These are phyloP conservation scores for Chloropsis cyanopogon DNA, from an alignment of 2,113 vertebrate species.

Conservation along the genomic window DNA sequence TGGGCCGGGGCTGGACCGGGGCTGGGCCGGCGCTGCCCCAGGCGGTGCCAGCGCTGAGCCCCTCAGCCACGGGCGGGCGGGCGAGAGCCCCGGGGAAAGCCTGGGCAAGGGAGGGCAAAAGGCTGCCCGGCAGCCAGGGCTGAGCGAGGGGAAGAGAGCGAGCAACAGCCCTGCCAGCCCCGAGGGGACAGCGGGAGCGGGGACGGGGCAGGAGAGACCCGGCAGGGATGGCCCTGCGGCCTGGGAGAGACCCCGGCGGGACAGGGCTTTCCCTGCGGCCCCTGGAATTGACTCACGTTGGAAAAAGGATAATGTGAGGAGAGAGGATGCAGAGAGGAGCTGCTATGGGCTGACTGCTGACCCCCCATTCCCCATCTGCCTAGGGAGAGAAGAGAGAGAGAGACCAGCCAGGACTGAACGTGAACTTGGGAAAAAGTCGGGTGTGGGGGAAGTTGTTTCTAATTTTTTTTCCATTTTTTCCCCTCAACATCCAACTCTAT, in stretches of 20 bases:
- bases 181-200: not conserved
- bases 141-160: not conserved
- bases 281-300: not conserved
- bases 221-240: not conserved
- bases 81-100: too few species aligned
- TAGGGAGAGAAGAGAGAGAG: too few species aligned
- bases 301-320: too few species aligned
- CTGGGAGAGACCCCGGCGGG: rapidly evolving
- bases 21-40: too few species aligned
- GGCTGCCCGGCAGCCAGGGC: not conserved
- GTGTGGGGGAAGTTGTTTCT: too few species aligned
- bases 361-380: too few species aligned
- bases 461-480: not conserved
- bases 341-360: rapidly evolving
- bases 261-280: too few species aligned
- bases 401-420: not conserved
- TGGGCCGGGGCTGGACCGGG: too few species aligned
- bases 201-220: not conserved
- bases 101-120: not conserved
- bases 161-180: not conserved
- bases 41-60: too few species aligned
- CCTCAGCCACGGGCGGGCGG: too few species aligned
- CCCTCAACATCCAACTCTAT: not conserved
- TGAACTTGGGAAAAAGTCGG: not conserved
- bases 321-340: too few species aligned